Percentiles rank a stretch among this genome's conserved stretches.
Evolutionary conservation across 2,888 invertebrate genomes (phyloP).

Genomic region (Bellardia bayeri): DNA sequence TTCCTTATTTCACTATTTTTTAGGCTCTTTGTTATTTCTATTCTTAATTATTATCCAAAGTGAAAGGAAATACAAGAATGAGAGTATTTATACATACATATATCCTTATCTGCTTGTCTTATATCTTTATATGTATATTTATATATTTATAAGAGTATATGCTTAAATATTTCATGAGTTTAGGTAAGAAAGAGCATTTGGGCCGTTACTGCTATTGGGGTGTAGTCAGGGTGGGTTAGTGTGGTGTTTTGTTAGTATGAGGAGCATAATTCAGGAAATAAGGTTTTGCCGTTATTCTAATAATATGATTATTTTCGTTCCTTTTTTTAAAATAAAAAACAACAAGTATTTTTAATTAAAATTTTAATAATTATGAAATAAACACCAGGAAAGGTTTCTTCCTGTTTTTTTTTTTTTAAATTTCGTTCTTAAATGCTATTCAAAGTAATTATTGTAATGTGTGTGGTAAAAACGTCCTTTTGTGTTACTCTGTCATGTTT

Average conservation of each 20-base stretch:
- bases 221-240: background rate
- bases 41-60: conserved; percentile 49
- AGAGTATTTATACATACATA: conserved; percentile 41
- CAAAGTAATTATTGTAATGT: background rate
- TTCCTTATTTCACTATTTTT: background rate
- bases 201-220: conserved; percentile 3
- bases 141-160: background rate
- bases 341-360: conserved; percentile 69
- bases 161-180: conserved; percentile 24
- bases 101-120: conserved; percentile 24
- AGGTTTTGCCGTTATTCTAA: conserved; percentile 45
- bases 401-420: conserved; percentile 14
- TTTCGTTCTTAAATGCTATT: background rate
- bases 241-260: background rate
- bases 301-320: conserved; percentile 34
- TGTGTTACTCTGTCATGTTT: background rate
- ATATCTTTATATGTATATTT: background rate
- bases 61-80: conserved; percentile 19
- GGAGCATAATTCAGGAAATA: conserved; percentile 53
- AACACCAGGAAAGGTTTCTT: conserved; percentile 52
- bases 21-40: conserved; percentile 1
- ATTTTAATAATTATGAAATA: conserved; percentile 67
- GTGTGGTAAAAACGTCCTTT: background rate
- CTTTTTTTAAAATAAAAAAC: conserved; percentile 14
- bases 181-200: conserved; percentile 7